phyloP scores from a whole-genome alignment of 1,140 invertebrate species.

The Wasmannia auropunctata region DNA sequence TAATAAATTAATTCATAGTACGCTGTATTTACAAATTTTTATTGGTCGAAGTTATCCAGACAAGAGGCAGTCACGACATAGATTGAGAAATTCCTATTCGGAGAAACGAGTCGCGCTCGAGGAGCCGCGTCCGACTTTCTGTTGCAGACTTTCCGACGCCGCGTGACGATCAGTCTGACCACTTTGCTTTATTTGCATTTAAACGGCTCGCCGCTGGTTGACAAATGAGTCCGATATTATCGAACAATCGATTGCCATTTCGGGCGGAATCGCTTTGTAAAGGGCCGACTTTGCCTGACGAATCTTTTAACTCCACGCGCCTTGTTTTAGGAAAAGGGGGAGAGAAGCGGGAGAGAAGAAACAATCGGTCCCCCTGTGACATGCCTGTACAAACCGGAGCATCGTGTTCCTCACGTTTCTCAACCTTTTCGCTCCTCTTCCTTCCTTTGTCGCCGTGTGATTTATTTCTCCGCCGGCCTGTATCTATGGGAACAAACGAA shows the following conservation, averaged over 20 bases:
- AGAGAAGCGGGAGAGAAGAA: conserved; percentile 55
- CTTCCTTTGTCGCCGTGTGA: conserved; percentile 38
- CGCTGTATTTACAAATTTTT: not conserved
- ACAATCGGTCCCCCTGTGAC: conserved; percentile 71
- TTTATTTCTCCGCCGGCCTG: conserved; percentile 33
- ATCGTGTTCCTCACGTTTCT: conserved; percentile 69
- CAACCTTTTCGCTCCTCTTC: conserved; percentile 35
- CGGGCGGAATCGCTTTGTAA: conserved; percentile 65
- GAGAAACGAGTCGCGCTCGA: conserved; percentile 25
- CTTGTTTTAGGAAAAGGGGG: conserved; percentile 60
- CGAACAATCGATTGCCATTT: conserved; percentile 77
- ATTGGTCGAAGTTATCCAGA: not conserved
- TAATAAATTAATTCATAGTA: not conserved
- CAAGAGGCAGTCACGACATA: conserved; percentile 2
- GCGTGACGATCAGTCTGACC: conserved; percentile 19
- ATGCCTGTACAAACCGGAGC: conserved; percentile 71
- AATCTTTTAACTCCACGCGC: conserved; percentile 71
- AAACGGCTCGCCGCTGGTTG: conserved; percentile 73
- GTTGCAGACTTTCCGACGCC: conserved; percentile 34
- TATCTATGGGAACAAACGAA: conserved; percentile 64
- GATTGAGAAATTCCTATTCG: conserved; percentile 43
- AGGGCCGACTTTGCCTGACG: conserved; percentile 48
- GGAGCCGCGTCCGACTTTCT: conserved; percentile 41
- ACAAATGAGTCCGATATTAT: conserved; percentile 82
- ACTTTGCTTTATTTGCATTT: conserved; percentile 78